phyloP scores from a whole-genome alignment of 2,888 invertebrate species.

The Platycnemis pennipes region DNA sequence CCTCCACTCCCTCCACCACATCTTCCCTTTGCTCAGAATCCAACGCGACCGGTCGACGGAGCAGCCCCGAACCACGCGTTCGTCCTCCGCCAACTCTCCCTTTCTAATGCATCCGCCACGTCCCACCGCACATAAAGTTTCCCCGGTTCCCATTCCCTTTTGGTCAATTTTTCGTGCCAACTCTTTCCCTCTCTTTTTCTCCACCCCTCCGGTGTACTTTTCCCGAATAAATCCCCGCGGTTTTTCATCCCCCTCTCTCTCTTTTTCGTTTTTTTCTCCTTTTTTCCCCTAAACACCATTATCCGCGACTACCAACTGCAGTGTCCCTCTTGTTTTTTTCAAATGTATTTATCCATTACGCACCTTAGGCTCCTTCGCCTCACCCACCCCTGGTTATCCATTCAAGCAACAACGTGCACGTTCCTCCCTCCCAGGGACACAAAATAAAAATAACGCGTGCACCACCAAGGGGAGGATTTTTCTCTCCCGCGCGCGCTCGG shows the following conservation, averaged over 20 bases:
- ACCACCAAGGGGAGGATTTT: slow-evolving; percentile 22
- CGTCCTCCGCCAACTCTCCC: not conserved
- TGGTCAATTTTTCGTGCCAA: slow-evolving; percentile 17
- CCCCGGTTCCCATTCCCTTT: not conserved
- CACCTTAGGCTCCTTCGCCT: not conserved
- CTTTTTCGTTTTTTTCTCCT: not conserved
- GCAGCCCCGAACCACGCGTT: not conserved
- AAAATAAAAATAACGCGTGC: not conserved
- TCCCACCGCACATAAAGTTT: slow-evolving; percentile 8
- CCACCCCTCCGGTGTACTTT: not conserved
- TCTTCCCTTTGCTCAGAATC: not conserved
- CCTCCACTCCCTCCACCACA: not conserved
- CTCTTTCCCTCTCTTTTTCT: not conserved
- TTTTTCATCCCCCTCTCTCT: slow-evolving; percentile 13
- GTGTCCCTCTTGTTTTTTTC: not conserved
- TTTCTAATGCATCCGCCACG: not conserved
- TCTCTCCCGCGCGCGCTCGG: not conserved
- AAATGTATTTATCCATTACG: slow-evolving; percentile 16
- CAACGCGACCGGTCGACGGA: not conserved
- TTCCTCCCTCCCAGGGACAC: not conserved
- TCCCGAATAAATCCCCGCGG: not conserved
- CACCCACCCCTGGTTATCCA: not conserved
- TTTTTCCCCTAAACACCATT: not conserved
- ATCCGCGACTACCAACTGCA: not conserved
- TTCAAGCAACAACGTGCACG: slow-evolving; percentile 56